Evolutionary conservation across 2,888 invertebrate species (phyloP).

Genomic region (Leptura quadrifasciata): DNA sequence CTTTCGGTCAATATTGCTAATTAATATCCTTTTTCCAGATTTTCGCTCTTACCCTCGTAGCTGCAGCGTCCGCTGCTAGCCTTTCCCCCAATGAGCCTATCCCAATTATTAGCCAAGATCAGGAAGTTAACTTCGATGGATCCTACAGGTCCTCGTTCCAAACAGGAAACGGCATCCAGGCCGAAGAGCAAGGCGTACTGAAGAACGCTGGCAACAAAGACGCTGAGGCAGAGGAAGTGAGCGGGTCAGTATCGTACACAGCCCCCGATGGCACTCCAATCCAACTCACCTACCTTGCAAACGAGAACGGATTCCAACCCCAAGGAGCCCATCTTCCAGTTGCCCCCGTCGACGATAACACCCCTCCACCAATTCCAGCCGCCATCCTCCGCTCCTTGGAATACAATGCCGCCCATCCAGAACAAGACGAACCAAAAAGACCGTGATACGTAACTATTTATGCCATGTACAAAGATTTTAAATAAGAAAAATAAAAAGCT

Average conservation of each 20-base stretch:
- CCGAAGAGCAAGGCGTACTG: constrained; percentile 69
- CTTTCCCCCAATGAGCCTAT: constrained; percentile 48
- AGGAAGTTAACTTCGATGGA: constrained; percentile 74
- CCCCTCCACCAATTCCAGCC: constrained; percentile 82
- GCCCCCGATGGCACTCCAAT: constrained; percentile 60
- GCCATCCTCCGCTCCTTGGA: constrained; percentile 81
- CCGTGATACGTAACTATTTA: background rate
- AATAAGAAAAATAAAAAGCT: constrained; percentile 7
- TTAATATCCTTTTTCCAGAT: constrained; percentile 54
- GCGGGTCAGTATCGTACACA: constrained; percentile 58
- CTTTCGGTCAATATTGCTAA: background rate
- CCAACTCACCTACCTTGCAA: constrained; percentile 52
- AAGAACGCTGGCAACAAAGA: constrained; percentile 61
- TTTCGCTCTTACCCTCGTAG: constrained; percentile 57
- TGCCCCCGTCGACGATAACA: constrained; percentile 59
- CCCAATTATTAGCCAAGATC: constrained; percentile 63
- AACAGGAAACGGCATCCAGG: constrained; percentile 75
- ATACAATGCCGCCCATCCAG: constrained; percentile 80
- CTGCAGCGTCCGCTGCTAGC: constrained; percentile 55
- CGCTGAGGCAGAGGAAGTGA: constrained; percentile 61
- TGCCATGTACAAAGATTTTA: constrained; percentile 13
- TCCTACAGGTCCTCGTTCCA: constrained; percentile 73
- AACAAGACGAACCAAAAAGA: constrained; percentile 65
- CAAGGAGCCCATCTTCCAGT: constrained; percentile 55
- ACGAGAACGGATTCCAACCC: constrained; percentile 59